A percentile compares a stretch with the other conserved stretches of the same genome.
Conservation (phyloP, 2,113 vertebrate genomes). For the Dicerorhinus sumatrensis region DNA sequence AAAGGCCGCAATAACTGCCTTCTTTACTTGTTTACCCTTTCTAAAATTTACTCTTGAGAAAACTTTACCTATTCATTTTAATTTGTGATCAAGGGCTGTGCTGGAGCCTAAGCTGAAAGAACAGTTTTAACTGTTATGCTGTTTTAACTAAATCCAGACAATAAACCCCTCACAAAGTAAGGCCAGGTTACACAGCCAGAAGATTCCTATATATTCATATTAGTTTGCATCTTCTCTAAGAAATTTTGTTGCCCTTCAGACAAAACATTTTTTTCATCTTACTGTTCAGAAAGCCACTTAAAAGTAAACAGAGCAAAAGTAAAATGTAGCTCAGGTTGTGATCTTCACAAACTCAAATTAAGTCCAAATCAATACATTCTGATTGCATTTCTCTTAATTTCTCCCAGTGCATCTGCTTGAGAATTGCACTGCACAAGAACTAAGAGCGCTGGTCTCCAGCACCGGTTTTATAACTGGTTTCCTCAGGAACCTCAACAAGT, state of each 20-base stretch:
- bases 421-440: conserved; percentile 4
- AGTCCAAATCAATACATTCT: background rate
- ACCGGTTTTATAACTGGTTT: background rate
- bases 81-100: background rate
- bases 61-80: conserved; percentile 5
- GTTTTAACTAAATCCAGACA: background rate
- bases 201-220: background rate
- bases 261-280: background rate
- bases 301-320: conserved; percentile 50
- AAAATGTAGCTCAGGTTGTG: background rate
- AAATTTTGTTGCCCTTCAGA: background rate
- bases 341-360: background rate
- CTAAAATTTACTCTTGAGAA: conserved; percentile 11
- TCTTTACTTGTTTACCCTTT: conserved; percentile 9
- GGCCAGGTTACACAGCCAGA: background rate
- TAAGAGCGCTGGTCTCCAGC: background rate
- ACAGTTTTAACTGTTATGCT: background rate
- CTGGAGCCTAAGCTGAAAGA: background rate
- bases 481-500: background rate
- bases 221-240: background rate
- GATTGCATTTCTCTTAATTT: background rate
- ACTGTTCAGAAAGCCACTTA: background rate
- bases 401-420: background rate
- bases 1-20: background rate
- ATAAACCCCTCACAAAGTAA: background rate